Conservation (phyloP, 2,888 invertebrate species). For the Cryptocheilus praepositus region DNA sequence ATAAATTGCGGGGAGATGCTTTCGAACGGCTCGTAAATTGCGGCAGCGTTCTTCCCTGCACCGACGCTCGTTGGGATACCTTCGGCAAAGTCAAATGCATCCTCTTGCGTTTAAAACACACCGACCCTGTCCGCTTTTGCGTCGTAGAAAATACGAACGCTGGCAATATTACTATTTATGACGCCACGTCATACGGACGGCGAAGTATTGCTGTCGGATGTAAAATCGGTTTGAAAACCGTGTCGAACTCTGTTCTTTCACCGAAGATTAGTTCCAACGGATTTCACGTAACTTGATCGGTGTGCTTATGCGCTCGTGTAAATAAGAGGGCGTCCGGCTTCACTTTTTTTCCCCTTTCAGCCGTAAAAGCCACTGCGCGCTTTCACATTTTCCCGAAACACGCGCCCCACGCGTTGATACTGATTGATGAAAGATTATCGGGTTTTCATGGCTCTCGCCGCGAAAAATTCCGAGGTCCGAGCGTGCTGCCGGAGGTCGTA, state of each 20-base stretch:
- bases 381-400: slow-evolving; percentile 33
- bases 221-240: not conserved
- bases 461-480: slow-evolving; percentile 50
- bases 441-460: slow-evolving; percentile 52
- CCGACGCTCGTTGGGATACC: too few species aligned
- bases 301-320: too few species aligned
- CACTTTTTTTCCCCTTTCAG: not conserved
- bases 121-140: too few species aligned
- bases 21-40: not conserved
- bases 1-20: too few species aligned
- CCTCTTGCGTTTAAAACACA: too few species aligned
- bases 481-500: slow-evolving; percentile 14
- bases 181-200: too few species aligned
- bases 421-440: slow-evolving; percentile 74
- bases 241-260: not conserved
- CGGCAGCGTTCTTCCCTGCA: too few species aligned
- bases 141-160: too few species aligned
- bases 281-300: not conserved
- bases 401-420: slow-evolving; percentile 56
- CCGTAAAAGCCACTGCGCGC: not conserved
- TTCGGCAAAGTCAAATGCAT: too few species aligned
- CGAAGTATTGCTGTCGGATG: too few species aligned
- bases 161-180: too few species aligned
- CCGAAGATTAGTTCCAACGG: slow-evolving; percentile 1
- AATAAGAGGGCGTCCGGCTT: too few species aligned